Conservation (phyloP, 2,888 invertebrate genomes). For the Sminthurinus aureus region DNA sequence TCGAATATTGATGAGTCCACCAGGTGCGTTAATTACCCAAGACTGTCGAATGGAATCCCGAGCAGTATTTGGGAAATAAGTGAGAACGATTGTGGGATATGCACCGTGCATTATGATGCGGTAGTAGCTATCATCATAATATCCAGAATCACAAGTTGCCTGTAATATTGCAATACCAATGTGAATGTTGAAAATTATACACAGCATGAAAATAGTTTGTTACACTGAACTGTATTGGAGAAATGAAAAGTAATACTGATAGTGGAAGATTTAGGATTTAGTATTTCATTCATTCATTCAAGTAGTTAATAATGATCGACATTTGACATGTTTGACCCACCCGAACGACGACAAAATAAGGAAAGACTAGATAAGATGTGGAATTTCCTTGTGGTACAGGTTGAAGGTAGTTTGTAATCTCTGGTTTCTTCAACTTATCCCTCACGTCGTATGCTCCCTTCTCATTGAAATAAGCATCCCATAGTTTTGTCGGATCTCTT, state of each 20-base stretch:
- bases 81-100: conserved; percentile 33
- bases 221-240: background rate
- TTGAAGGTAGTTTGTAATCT: conserved; percentile 4
- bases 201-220: background rate
- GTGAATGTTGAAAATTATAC: background rate
- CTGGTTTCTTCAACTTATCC: conserved; percentile 36
- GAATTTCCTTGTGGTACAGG: background rate
- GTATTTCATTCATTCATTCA: too few relatives aligned
- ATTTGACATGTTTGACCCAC: conserved; percentile 24
- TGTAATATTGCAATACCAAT: conserved; percentile 14
- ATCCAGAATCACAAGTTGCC: conserved; percentile 43
- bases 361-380: conserved; percentile 41
- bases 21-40: background rate
- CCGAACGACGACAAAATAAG: conserved; percentile 48
- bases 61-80: conserved; percentile 35
- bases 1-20: background rate
- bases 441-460: conserved; percentile 39
- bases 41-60: conserved; percentile 11
- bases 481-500: conserved; percentile 20
- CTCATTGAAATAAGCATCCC: conserved; percentile 47
- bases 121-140: conserved; percentile 43
- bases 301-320: too few relatives aligned
- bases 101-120: conserved; percentile 36
- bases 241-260: background rate
- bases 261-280: background rate